phyloP scores from a whole-genome alignment of 2,888 invertebrate genomes.

The Arctia plantaginis region DNA sequence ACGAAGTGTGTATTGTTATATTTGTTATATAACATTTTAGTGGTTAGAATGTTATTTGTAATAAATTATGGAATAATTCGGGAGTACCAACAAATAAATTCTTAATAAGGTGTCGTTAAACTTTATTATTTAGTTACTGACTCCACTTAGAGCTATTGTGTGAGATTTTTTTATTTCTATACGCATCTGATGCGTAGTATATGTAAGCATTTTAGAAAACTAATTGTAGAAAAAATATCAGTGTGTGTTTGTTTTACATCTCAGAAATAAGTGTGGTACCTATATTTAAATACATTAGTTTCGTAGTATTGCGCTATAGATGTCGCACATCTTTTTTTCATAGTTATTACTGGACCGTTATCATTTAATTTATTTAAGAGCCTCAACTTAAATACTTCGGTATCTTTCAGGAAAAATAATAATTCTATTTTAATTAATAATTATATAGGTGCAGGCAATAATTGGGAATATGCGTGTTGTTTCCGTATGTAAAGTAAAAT shows the following conservation, averaged over 20 bases:
- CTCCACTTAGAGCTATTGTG: conserved; percentile 81
- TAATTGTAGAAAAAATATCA: not conserved
- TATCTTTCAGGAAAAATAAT: not conserved
- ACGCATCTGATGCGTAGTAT: conserved; percentile 62
- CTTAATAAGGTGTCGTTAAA: conserved; percentile 84
- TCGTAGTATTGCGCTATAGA: not conserved
- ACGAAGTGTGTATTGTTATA: conserved; percentile 63
- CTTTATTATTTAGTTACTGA: conserved; percentile 80
- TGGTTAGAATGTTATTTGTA: conserved; percentile 79
- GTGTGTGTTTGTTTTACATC: not conserved
- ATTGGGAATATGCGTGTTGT: not conserved
- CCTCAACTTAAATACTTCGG: not conserved
- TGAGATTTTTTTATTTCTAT: conserved; percentile 63
- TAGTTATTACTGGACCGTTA: not conserved
- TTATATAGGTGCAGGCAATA: not conserved
- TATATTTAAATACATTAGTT: not conserved
- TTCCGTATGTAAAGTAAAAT: not conserved
- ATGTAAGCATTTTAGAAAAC: conserved; percentile 48
- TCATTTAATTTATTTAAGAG: not conserved
- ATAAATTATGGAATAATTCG: conserved; percentile 84
- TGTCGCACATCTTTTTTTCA: not conserved
- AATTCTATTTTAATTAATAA: not conserved
- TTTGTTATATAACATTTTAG: conserved; percentile 48
- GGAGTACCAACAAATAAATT: conserved; percentile 82
- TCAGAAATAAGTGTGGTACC: not conserved